These are phyloP conservation scores for Pelmatolapia mariae DNA, from an alignment of 2,113 vertebrate genomes.

Conservation along the genomic window DNA sequence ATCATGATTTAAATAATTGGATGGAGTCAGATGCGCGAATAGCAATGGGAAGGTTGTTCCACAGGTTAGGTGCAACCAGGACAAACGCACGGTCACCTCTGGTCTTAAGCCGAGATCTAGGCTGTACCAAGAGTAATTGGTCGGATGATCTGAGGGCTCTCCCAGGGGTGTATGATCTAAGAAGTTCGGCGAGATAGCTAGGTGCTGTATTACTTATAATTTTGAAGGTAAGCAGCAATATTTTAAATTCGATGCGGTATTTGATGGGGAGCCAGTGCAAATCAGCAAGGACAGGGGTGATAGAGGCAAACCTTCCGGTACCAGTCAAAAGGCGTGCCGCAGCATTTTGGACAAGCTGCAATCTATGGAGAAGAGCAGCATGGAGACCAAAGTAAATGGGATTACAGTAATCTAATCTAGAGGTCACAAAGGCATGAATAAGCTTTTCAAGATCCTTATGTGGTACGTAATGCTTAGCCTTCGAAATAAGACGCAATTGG, in stretches of 20 bases:
- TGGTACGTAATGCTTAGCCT: too few relatives aligned
- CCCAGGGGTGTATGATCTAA: background rate
- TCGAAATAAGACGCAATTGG: too few relatives aligned
- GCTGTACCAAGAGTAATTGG: accelerated
- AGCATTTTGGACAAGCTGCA: too few relatives aligned
- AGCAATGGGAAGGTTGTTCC: accelerated
- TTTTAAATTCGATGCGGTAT: accelerated
- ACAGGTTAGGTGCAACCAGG: background rate
- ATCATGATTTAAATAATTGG: background rate
- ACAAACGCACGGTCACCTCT: accelerated
- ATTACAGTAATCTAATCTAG: too few relatives aligned
- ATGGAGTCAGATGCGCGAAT: accelerated
- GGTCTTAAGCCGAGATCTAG: background rate
- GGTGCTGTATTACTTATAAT: background rate
- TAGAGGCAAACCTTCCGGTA: too few relatives aligned
- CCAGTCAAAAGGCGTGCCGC: too few relatives aligned
- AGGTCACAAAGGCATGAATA: too few relatives aligned
- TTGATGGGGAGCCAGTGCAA: background rate
- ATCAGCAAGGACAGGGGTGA: too few relatives aligned
- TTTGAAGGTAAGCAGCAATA: background rate
- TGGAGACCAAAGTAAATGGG: too few relatives aligned
- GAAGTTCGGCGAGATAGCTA: background rate
- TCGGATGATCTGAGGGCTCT: background rate
- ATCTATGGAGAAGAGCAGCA: too few relatives aligned
- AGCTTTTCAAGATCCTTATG: too few relatives aligned